Evolutionary conservation across 2,113 vertebrate species (phyloP).

Genomic region (Aleadryas rufinucha): DNA sequence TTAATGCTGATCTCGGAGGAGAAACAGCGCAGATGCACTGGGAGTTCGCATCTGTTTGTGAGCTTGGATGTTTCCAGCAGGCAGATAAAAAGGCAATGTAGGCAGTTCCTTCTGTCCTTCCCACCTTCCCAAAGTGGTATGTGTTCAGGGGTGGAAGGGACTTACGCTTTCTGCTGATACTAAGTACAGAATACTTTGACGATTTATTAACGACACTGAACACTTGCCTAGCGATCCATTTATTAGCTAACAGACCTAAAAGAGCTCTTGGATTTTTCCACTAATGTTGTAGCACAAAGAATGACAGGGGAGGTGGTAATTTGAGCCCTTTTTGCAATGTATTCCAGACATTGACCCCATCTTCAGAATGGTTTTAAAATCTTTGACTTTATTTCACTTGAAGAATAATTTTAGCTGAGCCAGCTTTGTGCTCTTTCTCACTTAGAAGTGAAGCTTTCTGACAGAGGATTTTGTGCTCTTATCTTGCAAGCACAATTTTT

Average conservation of each 20-base stretch:
- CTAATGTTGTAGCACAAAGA: background rate
- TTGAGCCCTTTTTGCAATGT: background rate
- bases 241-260: background rate
- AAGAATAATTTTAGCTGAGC: slow-evolving; percentile 14
- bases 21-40: background rate
- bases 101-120: slow-evolving; percentile 15
- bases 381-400: background rate
- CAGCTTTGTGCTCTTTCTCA: background rate
- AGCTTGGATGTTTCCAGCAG: background rate
- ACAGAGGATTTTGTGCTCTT: background rate
- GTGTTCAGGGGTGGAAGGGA: background rate
- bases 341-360: background rate
- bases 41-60: background rate
- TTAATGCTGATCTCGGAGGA: background rate
- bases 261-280: slow-evolving; percentile 14
- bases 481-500: background rate
- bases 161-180: slow-evolving; percentile 1
- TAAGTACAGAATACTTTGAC: background rate
- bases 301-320: background rate
- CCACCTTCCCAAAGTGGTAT: background rate
- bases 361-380: background rate
- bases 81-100: background rate
- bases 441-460: background rate
- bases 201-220: background rate
- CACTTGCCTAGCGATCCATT: background rate